Evolutionary conservation across 2,888 invertebrate genomes (phyloP).

Genomic region (Acanthacorydalis orientalis): DNA sequence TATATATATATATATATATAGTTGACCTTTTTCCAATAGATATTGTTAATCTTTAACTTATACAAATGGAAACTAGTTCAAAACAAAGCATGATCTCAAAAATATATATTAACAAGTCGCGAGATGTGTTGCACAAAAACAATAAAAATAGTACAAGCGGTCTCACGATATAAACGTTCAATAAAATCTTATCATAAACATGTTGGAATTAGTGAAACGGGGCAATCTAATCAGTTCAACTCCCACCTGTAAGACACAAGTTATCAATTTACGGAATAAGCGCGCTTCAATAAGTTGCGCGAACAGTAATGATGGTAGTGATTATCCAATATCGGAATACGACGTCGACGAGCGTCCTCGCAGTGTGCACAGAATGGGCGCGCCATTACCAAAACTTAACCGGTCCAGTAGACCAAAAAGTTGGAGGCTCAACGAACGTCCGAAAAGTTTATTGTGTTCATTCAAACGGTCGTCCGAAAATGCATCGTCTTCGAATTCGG

Average conservation of each 20-base stretch:
- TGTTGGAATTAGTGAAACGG: conserved; percentile 6
- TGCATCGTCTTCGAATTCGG: conserved; percentile 9
- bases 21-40: too few relatives aligned
- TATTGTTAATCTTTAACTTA: too few relatives aligned
- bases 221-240: background rate
- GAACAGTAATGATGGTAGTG: background rate
- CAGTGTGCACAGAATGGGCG: background rate
- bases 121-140: too few relatives aligned
- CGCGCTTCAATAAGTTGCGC: background rate
- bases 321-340: background rate
- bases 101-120: background rate
- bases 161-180: too few relatives aligned
- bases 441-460: conserved; percentile 22
- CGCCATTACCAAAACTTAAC: background rate
- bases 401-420: too few relatives aligned
- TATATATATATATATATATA: background rate
- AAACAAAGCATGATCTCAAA: background rate
- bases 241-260: background rate
- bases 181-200: background rate
- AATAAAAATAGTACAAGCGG: too few relatives aligned
- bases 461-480: conserved; percentile 17
- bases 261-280: background rate
- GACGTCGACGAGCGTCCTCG: background rate
- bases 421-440: conserved; percentile 13
- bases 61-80: too few relatives aligned